Evolutionary conservation across 2,797 vertebrate genomes (phyloP).

Genomic region (Thunnus albacares): DNA sequence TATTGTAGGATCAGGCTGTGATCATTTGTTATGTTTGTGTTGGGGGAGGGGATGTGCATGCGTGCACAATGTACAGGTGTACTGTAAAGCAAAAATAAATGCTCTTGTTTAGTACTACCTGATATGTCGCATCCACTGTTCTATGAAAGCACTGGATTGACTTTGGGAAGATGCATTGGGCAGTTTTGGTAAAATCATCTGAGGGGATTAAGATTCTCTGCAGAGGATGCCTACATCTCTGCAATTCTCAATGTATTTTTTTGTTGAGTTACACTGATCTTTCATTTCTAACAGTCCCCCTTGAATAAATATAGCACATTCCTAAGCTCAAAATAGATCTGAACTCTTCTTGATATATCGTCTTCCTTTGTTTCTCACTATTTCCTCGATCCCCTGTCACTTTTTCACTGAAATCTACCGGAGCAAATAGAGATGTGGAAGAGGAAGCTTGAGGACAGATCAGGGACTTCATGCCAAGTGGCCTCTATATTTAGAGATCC

Average conservation of each 20-base stretch:
- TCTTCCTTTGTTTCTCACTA: slow-evolving; percentile 54
- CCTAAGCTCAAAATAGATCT: slow-evolving; percentile 63
- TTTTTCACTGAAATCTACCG: slow-evolving; percentile 54
- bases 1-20: slow-evolving; percentile 41
- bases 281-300: slow-evolving; percentile 34
- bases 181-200: slow-evolving; percentile 9
- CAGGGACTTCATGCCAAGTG: slow-evolving; percentile 67
- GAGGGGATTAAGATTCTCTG: slow-evolving; percentile 3
- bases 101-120: slow-evolving; percentile 18
- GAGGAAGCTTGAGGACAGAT: slow-evolving; percentile 61
- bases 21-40: slow-evolving; percentile 49
- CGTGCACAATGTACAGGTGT: slow-evolving; percentile 24
- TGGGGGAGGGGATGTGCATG: slow-evolving; percentile 8
- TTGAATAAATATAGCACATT: slow-evolving; percentile 60
- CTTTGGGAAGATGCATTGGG: not conserved
- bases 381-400: slow-evolving; percentile 58
- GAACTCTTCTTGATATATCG: slow-evolving; percentile 47
- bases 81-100: slow-evolving; percentile 45
- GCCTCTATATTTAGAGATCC: slow-evolving; percentile 74
- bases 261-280: slow-evolving; percentile 24
- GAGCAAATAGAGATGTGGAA: slow-evolving; percentile 47
- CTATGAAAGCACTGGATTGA: slow-evolving; percentile 14
- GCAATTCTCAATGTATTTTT: slow-evolving; percentile 27
- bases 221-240: not conserved
- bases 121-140: slow-evolving; percentile 10